Percentiles rank a stretch among this genome's conserved stretches.
phyloP scores from a whole-genome alignment of 30 jellyfish, hydroid and myxozoan species.

The Nemopilema nomurai region DNA sequence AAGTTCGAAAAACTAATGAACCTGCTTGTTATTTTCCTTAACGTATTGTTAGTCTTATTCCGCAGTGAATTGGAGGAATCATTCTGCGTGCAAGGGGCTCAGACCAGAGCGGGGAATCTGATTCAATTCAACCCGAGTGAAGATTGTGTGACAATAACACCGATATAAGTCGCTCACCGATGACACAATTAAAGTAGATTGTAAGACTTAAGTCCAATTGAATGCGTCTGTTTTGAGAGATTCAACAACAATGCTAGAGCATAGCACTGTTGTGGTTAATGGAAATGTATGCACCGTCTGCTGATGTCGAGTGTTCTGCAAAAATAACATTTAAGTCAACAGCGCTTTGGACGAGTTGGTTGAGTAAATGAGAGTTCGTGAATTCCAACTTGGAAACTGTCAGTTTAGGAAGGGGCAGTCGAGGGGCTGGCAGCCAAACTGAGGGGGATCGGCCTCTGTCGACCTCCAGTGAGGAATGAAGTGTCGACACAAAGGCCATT shows the following conservation, averaged over 20 bases:
- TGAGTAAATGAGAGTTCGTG: no score
- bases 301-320: neutral
- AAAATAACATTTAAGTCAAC: neutral
- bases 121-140: neutral
- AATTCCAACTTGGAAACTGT: no score
- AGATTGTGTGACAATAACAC: neutral
- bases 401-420: no score
- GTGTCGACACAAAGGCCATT: conserved; percentile 46
- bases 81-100: no score
- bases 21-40: no score
- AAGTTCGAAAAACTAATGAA: no score
- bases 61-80: no score
- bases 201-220: neutral
- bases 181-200: neutral
- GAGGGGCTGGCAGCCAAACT: no score
- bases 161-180: neutral
- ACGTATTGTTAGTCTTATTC: no score
- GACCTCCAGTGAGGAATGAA: conserved; percentile 8
- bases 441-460: neutral
- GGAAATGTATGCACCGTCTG: neutral
- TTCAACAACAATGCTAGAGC: neutral
- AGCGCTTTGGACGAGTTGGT: neutral
- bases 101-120: no score
- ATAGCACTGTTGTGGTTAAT: neutral
- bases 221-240: neutral